Evolutionary conservation across 1,140 invertebrate genomes (phyloP), one percentile per base, ranked within the genome.

Genomic region (Plodia interpunctella): DNA sequence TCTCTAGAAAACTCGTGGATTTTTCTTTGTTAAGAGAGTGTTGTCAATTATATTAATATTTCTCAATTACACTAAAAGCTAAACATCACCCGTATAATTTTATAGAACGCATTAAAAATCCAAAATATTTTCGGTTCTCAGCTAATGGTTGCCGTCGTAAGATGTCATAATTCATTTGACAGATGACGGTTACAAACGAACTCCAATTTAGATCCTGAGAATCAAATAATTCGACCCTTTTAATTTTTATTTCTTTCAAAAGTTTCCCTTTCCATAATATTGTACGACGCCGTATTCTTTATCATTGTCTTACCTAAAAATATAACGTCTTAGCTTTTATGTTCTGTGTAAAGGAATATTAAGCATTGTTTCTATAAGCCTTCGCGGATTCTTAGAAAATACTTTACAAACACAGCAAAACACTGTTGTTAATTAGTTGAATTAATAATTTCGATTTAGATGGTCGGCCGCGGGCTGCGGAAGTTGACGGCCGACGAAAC

Each of bases 351-450:
- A 44, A 44, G n/a, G 38, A 44, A 44, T 44, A 44, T 44, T 44
- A 44, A 44, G 15, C 38, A 44, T 44, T 44, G 15, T 44, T n/a
- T 44, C 15, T 44, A 44, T 44, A 44, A 44, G n/a, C 13, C 38
- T n/a, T 5, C 5, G n/a, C n/a, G 15, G 38, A 44, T 44, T 15
- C 38, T 44, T 44, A 44, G 38, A 44, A 44, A 44, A 44, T 44
- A 44, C 38, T 44, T 44, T 15, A 44, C 38, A 44, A 56, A 56
- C 32, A 49, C 53, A 49, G 62, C 55, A 60, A 76, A 74, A 74
- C 67, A 72, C 66, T 70, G 44, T 69, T 55, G 64, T 75, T 76
- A 74, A 83, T 76, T 74, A 72, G 56, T 74, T 67, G 66, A 76
- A 75, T 80, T 83, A 75, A 70, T 76, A 70, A 68, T 62, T 70